Evolutionary conservation across 1,140 invertebrate species (phyloP), one percentile per base, ranked within the genome.

Genomic region (Apis laboriosa): DNA sequence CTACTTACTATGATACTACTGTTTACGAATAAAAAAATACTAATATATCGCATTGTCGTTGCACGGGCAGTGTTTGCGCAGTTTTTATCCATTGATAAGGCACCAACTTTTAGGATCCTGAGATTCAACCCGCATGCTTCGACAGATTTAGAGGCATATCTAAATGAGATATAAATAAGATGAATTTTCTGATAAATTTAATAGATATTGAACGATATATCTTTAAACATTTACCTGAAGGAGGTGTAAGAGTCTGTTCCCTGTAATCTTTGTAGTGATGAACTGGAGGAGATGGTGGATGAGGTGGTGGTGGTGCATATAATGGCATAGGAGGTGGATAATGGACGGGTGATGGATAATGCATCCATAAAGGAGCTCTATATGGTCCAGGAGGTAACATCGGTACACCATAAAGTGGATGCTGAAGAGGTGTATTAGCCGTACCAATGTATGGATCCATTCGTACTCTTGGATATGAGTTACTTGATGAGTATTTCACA

Each of bases 61-160:
- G 92, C 92, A 93, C 89, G 89, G 93, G 93, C 93, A 94, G 93
- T 94, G 92, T 92, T 93, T 89, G 80, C 89, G 84, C 86, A 90
- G 86, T 90, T 91, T 72, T 90, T 92, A 85, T 93, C 92, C 92
- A 92, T 85, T 85, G 83, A 90, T 93, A 94, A 94, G 93, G 93
- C 93, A 94, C 93, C 93, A 91, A 91, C 91, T 92, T 91, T 92
- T 91, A 90, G 89, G 89, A 93, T 93, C 91, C 91, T 93, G 93
- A 94, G 92, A 93, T 93, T 94, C 93, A 94, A 93, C 93, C 92
- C 88, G 94, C 93, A 92, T 95, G 93, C 91, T 94, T 94, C 82
- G 94, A 94, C 90, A 94, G 90, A 92, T 94, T 94, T 72, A 94
- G 91, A 92, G 94, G 93, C 93, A 92, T 93, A 93, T 94, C 94